Base-by-base conservation (phyloP, 37 sponge, comb jelly and placozoan species). In the Corticium candelabrum region DNA sequence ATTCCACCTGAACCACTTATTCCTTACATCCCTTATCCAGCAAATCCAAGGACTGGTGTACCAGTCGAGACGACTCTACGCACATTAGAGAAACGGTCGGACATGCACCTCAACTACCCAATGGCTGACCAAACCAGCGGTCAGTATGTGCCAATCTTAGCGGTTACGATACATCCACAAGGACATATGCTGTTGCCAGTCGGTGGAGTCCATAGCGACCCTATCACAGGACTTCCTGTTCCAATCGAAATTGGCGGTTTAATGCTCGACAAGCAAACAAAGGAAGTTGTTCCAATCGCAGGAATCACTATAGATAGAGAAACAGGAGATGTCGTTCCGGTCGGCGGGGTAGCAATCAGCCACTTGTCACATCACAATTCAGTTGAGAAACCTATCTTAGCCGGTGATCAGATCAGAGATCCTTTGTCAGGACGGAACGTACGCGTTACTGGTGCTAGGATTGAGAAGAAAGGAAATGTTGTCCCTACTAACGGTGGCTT, bases 181-280 rank as follows among this genome's bases (percentile, higher is more conserved):
- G 69, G 39, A 30, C 35, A 80, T 5, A 73, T 33, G 34, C 67
- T 82, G 11, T 34, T 79, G 29, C 82, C 82, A 11, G 82, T 82
- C 35, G 77, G 76, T 41, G 82, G 82, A 33, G 41, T 74, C 15
- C 79, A 82, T 57, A 37, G 40, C 27, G 76, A 82, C 39, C 82
- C 82, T 4, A 56, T 82, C 32, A 80, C 78, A 27, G 76, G 56
- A 15, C 62, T 82, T 34, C 7, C 7, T 5, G 39, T 80, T 3
- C 82, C 82, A 11, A 82, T 82, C 15, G 41, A 82, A 38, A 36
- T 82, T 4, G 82, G 82, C 27, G 41, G 76, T 2, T 79, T 82
- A 41, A 82, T 82, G 82, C 35, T 30, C 30, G 82, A 79, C 67
- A 36, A 40, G 35, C 7, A n/a, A 21, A 37, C 67, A 37, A 41